Percentiles rank a stretch among this genome's conserved stretches.
These are phyloP conservation scores for Cebidichthys violaceus DNA, from an alignment of 2,113 vertebrate genomes.

Conservation along the genomic window DNA sequence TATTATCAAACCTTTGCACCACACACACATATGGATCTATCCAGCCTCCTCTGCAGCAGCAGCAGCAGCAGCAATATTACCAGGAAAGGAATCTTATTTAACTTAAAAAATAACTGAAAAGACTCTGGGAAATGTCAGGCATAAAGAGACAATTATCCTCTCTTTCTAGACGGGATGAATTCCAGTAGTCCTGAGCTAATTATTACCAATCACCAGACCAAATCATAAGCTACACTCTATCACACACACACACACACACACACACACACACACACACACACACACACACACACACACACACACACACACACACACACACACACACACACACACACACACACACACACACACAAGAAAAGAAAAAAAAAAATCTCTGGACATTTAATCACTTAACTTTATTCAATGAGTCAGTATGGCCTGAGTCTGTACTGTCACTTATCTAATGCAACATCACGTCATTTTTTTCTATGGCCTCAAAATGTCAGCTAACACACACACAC, in stretches of 20 bases:
- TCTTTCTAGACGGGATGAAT: neutral
- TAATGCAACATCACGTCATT: slow-evolving; percentile 22
- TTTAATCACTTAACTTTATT: slow-evolving; percentile 18
- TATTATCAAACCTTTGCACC: no score
- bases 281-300: neutral
- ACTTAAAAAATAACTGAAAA: neutral
- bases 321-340: neutral
- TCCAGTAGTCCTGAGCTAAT: neutral
- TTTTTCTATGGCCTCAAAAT: slow-evolving; percentile 40
- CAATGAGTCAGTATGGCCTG: slow-evolving; percentile 9
- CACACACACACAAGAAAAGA: neutral
- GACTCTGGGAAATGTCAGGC: neutral
- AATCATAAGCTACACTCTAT: neutral
- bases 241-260: no score
- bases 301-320: neutral
- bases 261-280: neutral
- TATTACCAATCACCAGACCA: slow-evolving; percentile 5
- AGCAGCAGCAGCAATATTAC: neutral
- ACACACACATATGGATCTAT: neutral
- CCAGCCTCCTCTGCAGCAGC: neutral
- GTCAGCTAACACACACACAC: slow-evolving; percentile 36
- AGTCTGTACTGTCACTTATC: slow-evolving; percentile 19
- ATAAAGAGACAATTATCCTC: neutral
- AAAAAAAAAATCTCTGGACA: neutral
- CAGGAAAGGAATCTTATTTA: neutral